Conservation (phyloP, 2,888 invertebrate species). For the Drosophila algonquin region DNA sequence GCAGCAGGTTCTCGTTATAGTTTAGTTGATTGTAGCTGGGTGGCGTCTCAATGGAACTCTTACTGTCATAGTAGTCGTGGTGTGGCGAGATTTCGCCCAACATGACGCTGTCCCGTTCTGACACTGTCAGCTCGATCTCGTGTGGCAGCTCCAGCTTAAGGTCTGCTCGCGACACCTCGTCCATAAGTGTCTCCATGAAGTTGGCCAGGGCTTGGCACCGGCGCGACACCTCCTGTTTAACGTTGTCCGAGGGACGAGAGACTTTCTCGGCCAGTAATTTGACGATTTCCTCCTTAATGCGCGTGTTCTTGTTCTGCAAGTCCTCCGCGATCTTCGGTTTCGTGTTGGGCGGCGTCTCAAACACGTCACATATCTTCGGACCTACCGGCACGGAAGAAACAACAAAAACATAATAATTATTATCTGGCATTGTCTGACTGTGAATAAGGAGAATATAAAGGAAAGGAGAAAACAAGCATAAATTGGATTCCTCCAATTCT, state of each 20-base stretch:
- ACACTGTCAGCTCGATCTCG: slow-evolving; percentile 85
- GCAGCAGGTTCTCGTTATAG: slow-evolving; percentile 91
- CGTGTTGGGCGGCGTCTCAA: slow-evolving; percentile 84
- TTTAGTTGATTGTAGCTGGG: slow-evolving; percentile 94
- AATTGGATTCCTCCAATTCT: no score
- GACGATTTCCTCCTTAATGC: slow-evolving; percentile 88
- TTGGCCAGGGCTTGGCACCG: slow-evolving; percentile 89
- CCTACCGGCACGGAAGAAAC: slow-evolving; percentile 85
- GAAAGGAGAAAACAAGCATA: no score
- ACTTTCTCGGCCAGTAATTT: slow-evolving; percentile 88
- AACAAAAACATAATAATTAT: not conserved
- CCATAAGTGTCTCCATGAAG: slow-evolving; percentile 90
- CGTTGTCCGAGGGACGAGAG: slow-evolving; percentile 85
- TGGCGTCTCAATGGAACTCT: slow-evolving; percentile 91
- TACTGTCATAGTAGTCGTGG: slow-evolving; percentile 91
- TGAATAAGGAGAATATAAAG: no score
- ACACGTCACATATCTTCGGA: slow-evolving; percentile 90
- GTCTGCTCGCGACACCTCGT: slow-evolving; percentile 87
- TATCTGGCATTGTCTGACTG: no score
- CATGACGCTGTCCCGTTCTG: slow-evolving; percentile 92
- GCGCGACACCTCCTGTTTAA: slow-evolving; percentile 88
- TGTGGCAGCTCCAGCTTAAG: slow-evolving; percentile 86
- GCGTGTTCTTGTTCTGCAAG: slow-evolving; percentile 86
- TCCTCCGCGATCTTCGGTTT: slow-evolving; percentile 86
- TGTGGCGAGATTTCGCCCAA: slow-evolving; percentile 93